Evolutionary conservation across 2,888 invertebrate genomes (phyloP).

Genomic region (Plagiodera versicolora): DNA sequence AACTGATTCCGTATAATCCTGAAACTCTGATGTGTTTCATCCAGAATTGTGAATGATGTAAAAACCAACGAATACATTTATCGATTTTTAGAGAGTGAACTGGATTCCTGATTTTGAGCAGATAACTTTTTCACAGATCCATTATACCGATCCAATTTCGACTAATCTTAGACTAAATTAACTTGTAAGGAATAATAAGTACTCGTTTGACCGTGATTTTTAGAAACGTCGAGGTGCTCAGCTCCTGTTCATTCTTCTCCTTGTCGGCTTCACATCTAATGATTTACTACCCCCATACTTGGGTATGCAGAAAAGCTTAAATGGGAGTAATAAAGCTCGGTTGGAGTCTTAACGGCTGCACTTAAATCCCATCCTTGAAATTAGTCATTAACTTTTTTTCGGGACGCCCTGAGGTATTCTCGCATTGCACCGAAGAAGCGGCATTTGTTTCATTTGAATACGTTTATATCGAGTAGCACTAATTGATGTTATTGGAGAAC

Average conservation of each 20-base stretch:
- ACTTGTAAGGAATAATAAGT: not conserved
- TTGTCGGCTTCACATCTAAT: conserved; percentile 25
- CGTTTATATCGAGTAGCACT: conserved; percentile 16
- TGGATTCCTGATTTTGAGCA: too few species aligned
- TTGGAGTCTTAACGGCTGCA: conserved; percentile 50
- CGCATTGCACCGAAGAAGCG: conserved; percentile 17
- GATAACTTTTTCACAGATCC: too few species aligned
- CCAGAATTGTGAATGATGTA: too few species aligned
- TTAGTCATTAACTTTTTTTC: conserved; percentile 53
- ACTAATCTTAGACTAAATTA: not conserved
- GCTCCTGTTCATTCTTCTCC: conserved; percentile 20
- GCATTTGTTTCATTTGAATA: conserved; percentile 24
- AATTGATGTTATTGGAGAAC: conserved; percentile 18
- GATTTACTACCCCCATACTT: conserved; percentile 29
- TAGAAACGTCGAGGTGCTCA: not conserved
- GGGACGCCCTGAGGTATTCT: conserved; percentile 24
- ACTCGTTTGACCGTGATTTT: not conserved
- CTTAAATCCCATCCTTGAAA: conserved; percentile 52
- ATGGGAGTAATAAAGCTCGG: conserved; percentile 50
- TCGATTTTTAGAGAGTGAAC: too few species aligned
- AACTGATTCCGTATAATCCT: too few species aligned
- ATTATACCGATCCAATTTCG: not conserved
- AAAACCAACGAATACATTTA: too few species aligned
- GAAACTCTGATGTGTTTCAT: too few species aligned
- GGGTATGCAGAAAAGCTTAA: conserved; percentile 45